phyloP scores from a whole-genome alignment of 1,140 invertebrate species.

The Neodiprion virginianus region DNA sequence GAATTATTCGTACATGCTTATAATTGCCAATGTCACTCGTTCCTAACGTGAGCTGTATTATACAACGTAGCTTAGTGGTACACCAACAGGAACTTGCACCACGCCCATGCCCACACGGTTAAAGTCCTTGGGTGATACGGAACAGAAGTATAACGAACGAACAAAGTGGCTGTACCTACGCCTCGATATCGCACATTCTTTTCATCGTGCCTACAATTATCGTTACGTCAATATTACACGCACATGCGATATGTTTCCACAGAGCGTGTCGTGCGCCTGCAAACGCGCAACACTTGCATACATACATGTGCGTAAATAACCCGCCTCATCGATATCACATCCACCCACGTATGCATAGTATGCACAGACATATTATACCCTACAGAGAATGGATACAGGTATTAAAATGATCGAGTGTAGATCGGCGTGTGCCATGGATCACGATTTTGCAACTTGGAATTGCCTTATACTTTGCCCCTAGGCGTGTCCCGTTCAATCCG shows the following conservation, averaged over 20 bases:
- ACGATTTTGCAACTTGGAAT: background rate
- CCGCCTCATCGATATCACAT: no score
- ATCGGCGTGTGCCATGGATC: background rate
- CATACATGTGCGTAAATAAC: no score
- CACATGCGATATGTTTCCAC: background rate
- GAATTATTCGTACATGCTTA: no score
- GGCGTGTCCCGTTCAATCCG: background rate
- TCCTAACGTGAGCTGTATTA: background rate
- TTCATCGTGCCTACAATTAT: background rate
- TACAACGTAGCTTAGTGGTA: background rate
- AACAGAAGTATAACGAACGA: slow-evolving; percentile 1
- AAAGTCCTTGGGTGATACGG: slow-evolving; percentile 16
- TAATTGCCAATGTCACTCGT: background rate
- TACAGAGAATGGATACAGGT: background rate
- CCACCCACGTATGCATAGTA: background rate
- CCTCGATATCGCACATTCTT: background rate
- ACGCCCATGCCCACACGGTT: slow-evolving; percentile 24
- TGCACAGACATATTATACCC: background rate
- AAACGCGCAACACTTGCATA: no score
- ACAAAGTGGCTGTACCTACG: background rate
- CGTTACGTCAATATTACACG: background rate
- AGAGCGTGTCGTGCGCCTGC: background rate
- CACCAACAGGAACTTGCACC: slow-evolving; percentile 4
- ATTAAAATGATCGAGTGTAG: background rate
- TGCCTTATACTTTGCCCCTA: background rate